phyloP scores from a whole-genome alignment of 2,113 vertebrate species.

The Pterophyllum scalare region DNA sequence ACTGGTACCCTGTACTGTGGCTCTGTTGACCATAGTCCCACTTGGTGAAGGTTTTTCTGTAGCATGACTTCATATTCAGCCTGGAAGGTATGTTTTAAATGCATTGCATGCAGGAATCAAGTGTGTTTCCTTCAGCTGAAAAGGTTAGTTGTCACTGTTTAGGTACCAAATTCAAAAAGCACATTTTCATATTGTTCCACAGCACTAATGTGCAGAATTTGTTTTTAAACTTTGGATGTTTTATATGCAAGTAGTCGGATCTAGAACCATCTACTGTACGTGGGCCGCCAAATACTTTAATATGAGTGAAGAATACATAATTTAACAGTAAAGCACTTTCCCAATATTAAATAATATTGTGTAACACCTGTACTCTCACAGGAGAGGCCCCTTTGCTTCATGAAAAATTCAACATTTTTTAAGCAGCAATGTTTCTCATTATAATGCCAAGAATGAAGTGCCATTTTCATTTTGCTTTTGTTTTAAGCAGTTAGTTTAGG shows the following conservation, averaged over 20 bases:
- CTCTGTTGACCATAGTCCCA: not conserved
- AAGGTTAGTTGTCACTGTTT: not conserved
- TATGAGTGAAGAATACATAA: constrained; percentile 58
- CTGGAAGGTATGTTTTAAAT: not conserved
- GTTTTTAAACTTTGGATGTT: constrained; percentile 17
- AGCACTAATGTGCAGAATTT: not conserved
- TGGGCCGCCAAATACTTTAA: constrained; percentile 41
- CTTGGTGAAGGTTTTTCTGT: not conserved
- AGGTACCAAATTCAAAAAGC: not conserved
- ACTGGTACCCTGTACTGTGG: not conserved
- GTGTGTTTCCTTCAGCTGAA: not conserved
- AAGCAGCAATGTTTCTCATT: constrained; percentile 42
- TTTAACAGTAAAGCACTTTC: constrained; percentile 58
- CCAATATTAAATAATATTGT: constrained; percentile 48
- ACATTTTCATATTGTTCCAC: not conserved
- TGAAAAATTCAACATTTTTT: constrained; percentile 66
- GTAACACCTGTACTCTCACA: constrained; percentile 49
- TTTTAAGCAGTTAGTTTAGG: not conserved
- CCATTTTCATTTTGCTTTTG: constrained; percentile 5
- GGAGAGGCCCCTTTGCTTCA: constrained; percentile 38
- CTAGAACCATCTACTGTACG: constrained; percentile 6
- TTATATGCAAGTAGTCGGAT: not conserved
- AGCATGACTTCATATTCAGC: not conserved
- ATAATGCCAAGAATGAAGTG: constrained; percentile 33
- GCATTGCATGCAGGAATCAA: not conserved